phyloP scores from a whole-genome alignment of 2,797 vertebrate genomes.

The Linurgus olivaceus region DNA sequence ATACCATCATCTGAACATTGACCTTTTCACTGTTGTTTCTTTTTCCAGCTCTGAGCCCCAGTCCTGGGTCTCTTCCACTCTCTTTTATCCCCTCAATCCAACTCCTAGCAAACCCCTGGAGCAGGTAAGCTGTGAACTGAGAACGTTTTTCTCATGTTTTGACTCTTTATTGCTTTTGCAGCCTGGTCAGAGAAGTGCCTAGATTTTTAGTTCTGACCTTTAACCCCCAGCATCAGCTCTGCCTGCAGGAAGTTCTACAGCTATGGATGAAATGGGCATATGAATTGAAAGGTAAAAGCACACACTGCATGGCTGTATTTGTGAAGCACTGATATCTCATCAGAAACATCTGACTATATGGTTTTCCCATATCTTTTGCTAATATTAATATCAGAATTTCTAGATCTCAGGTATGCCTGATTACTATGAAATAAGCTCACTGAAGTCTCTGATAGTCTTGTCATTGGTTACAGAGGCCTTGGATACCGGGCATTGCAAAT shows the following conservation, averaged over 20 bases:
- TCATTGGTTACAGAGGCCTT: background rate
- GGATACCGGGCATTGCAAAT: background rate
- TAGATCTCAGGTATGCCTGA: background rate
- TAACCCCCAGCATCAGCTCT: conserved; percentile 43
- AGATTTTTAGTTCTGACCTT: conserved; percentile 81
- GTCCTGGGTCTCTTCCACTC: conserved; percentile 37
- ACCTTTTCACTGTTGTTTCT: conserved; percentile 75
- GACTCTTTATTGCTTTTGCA: conserved; percentile 48
- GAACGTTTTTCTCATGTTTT: conserved; percentile 52
- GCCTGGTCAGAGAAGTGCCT: conserved; percentile 74
- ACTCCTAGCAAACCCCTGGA: conserved; percentile 39
- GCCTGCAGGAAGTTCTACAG: background rate
- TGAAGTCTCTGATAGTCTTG: background rate
- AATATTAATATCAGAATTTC: background rate
- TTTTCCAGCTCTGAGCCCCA: conserved; percentile 62
- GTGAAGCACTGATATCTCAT: background rate
- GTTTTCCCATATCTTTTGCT: background rate
- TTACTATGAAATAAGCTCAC: background rate
- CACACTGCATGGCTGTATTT: background rate
- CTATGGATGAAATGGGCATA: background rate
- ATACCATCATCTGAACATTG: conserved; percentile 76
- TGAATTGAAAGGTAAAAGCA: background rate
- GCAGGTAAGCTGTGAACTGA: conserved; percentile 55
- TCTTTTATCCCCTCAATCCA: conserved; percentile 61
- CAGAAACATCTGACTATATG: background rate